Base-by-base conservation (phyloP, 2,797 vertebrate genomes). In the Enoplosus armatus region DNA sequence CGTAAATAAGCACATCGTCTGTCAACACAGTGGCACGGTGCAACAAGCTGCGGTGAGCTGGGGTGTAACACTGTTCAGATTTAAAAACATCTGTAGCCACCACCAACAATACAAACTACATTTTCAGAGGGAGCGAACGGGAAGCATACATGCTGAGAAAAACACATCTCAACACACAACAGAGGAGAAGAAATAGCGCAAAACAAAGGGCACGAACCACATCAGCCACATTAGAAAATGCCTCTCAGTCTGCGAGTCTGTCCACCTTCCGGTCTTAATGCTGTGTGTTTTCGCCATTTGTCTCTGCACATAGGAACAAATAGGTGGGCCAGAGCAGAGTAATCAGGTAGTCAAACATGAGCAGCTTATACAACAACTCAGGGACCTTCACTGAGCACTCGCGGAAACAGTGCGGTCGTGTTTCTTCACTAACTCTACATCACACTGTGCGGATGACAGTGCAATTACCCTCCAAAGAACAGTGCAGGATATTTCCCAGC, bases 1-100 rank as follows among this genome's bases (percentile, higher is more conserved):
- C 64, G 47, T 91, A 92, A 93, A 94, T 92, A 92, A 93, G 90
- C 79, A 90, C 67, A 80, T 86, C 18, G 63, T 89, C 90, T 85
- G 81, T 91, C 91, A 93, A 83, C 87, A 71, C 83, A 50, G 80
- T 82, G 84, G 79, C 81, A 79, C 45, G 11, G 74, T 26, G 82
- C 83, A 61, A 62, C 43, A 26, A 68, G 77, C 80, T 85, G 83
- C 22, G 81, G 80, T 86, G 78, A 2, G 39, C 77, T 0, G 45
- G 63, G 74, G 74, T 87, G 82, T 79, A 82, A 75, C 65, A 43
- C 70, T 80, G 76, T 61, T 84, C 71, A 75, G 65, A 87, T 87
- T 45, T 68, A 47, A 76, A 84, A 85, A 80, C 82, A 88, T 91
- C 83, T 89, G 85, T 70, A 72, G 84, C 77, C 73, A 56, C 81